Conservation (phyloP, 2,113 vertebrate genomes). For the Pungitius pungitius region DNA sequence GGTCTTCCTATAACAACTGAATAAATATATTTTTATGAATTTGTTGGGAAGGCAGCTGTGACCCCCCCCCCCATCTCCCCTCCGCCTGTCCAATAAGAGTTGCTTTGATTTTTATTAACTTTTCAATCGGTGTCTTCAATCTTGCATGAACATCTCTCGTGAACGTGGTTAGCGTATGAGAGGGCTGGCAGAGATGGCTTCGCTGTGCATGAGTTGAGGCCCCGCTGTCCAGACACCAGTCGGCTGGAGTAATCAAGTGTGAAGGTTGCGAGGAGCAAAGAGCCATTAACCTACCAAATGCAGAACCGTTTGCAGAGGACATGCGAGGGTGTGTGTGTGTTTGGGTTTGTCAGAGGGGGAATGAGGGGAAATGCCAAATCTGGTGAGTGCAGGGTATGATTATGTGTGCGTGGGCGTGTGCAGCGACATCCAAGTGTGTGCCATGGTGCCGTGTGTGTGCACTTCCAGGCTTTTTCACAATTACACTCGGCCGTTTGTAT, state of each 20-base stretch:
- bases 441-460: slow-evolving; percentile 16
- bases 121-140: slow-evolving; percentile 26
- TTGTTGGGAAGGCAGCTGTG: too few species aligned
- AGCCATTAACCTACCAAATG: slow-evolving; percentile 77
- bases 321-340: slow-evolving; percentile 3
- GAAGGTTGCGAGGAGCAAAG: slow-evolving; percentile 78
- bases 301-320: slow-evolving; percentile 53
- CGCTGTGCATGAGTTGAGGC: slow-evolving; percentile 40
- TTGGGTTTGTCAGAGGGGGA: slow-evolving; percentile 15
- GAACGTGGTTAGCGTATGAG: slow-evolving; percentile 12
- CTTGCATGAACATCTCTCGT: slow-evolving; percentile 40
- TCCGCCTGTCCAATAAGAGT: too few species aligned
- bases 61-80: too few species aligned
- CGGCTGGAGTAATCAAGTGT: slow-evolving; percentile 74
- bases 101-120: slow-evolving; percentile 6
- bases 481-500: slow-evolving; percentile 9
- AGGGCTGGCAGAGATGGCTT: slow-evolving; percentile 9
- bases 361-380: not conserved
- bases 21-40: not conserved
- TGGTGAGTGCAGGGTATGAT: slow-evolving; percentile 8
- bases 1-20: not conserved
- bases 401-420: slow-evolving; percentile 14
- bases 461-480: slow-evolving; percentile 6
- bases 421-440: not conserved
- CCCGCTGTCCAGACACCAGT: slow-evolving; percentile 55